Base-by-base conservation (phyloP, 1,140 invertebrate species). In the Cyclina sinensis region DNA sequence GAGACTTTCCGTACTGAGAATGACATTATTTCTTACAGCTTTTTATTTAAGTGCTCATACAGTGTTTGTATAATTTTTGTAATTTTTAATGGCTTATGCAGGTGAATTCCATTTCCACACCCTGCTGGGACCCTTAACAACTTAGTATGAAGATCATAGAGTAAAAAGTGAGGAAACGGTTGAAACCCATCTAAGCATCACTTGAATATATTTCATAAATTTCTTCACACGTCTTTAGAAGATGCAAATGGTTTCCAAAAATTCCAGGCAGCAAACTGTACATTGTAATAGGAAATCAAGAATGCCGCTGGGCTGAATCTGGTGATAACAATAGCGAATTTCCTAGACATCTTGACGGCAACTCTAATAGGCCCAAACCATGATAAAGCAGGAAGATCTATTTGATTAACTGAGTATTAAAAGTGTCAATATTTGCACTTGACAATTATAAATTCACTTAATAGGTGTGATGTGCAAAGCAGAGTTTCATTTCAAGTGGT, bases 281-380 rank as follows among this genome's bases (percentile, higher is more conserved):
- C 32, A 70, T 21, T 70, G 35, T 70, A 70, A 70, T 70, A 70
- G 65, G 65, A 70, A 70, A 70, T 70, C 65, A 70, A 70, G 65
- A 70, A 70, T 70, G 65, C 65, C 65, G 37, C 37, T 70, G 65
- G 65, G 65, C 65, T 32, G 21, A 70, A 70, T 39, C 35, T 37
- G 32, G 9, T 54, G 76, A 79, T 79, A 79, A 79, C 76, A 79
- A 57, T 35, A 14, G 46, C 27, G 35, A 57, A 57, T 79, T 79
- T 79, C 4, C 30, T 57, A 79, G 76, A 79, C 76, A 54, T 54
- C 27, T 30, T 79, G 76, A 35, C 76, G 76, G 76, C 76, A 79
- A 35, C 27, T 79, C 54, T 79, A 79, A 79, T 79, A 79, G 37
- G 37, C 46, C 48, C 37, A 48, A 54, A 79, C 76, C 16, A 79